These are phyloP conservation scores for Chondrilla cf. caribensis DNA, from an alignment of 37 sponge, comb jelly and placozoan genomes.

Conservation along the genomic window DNA sequence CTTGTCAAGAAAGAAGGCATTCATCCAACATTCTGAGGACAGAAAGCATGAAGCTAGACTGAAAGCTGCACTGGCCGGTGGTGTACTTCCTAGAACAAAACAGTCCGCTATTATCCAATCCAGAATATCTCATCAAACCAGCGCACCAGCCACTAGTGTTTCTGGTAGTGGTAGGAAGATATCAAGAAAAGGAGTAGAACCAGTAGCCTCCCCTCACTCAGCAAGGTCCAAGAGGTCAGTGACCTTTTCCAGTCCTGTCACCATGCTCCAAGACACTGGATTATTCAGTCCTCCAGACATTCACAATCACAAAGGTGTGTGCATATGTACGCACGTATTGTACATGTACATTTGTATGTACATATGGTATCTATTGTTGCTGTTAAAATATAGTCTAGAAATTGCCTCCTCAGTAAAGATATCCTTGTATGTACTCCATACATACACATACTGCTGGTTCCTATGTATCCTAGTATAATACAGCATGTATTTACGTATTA, in stretches of 20 bases:
- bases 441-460: no score
- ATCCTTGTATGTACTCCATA: no score
- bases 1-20: slow-evolving; percentile 26
- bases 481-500: no score
- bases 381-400: background rate
- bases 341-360: slow-evolving; percentile 6
- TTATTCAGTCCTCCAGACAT: slow-evolving; percentile 34
- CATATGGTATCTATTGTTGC: background rate
- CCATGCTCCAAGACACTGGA: slow-evolving; percentile 1
- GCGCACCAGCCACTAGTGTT: no score
- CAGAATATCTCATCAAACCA: no score
- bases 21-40: slow-evolving; percentile 37
- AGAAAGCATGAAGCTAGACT: slow-evolving; percentile 32
- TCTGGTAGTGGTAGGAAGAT: no score
- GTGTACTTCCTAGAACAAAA: background rate
- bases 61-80: background rate
- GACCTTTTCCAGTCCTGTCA: slow-evolving; percentile 48
- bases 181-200: no score
- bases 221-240: slow-evolving; percentile 20
- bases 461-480: no score
- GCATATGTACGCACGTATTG: background rate
- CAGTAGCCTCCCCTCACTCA: no score
- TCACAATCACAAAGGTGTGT: slow-evolving; percentile 9
- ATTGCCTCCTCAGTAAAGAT: no score
- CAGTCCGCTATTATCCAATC: no score